Conservation (phyloP, 2,888 invertebrate genomes). For the Andrena trimmerana region DNA sequence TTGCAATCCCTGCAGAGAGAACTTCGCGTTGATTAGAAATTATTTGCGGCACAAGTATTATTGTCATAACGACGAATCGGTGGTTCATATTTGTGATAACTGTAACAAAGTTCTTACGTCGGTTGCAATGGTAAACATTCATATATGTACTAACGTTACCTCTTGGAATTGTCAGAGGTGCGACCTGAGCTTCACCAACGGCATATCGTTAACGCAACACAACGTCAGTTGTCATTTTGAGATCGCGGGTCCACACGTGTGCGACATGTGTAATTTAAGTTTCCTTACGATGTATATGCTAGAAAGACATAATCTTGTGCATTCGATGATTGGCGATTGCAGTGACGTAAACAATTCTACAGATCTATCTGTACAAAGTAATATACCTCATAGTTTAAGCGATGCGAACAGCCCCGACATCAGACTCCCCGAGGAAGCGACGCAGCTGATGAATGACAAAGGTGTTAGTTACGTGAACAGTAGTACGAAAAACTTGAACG, state of each 20-base stretch:
- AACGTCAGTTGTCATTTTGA: constrained; percentile 57
- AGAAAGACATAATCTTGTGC: constrained; percentile 28
- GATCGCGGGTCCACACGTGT: constrained; percentile 45
- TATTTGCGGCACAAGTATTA: constrained; percentile 68
- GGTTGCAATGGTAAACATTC: constrained; percentile 71
- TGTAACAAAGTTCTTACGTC: constrained; percentile 70
- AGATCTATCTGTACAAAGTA: neutral
- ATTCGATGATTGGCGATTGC: neutral
- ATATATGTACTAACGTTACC: constrained; percentile 64
- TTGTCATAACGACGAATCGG: constrained; percentile 68
- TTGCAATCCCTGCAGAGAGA: constrained; percentile 62
- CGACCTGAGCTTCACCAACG: constrained; percentile 58
- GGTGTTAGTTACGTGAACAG: neutral
- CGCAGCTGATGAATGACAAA: neutral
- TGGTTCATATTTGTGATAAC: constrained; percentile 73
- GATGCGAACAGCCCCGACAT: neutral
- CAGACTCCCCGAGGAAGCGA: neutral
- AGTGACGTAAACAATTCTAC: neutral
- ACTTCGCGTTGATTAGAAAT: constrained; percentile 62
- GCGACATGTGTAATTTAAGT: constrained; percentile 30
- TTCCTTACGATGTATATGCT: constrained; percentile 57
- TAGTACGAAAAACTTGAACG: neutral
- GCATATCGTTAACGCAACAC: constrained; percentile 63
- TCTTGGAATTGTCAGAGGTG: constrained; percentile 68
- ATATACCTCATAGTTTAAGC: neutral